Evolutionary conservation across 2,888 invertebrate genomes (phyloP).

Genomic region (Agonum fuliginosum): DNA sequence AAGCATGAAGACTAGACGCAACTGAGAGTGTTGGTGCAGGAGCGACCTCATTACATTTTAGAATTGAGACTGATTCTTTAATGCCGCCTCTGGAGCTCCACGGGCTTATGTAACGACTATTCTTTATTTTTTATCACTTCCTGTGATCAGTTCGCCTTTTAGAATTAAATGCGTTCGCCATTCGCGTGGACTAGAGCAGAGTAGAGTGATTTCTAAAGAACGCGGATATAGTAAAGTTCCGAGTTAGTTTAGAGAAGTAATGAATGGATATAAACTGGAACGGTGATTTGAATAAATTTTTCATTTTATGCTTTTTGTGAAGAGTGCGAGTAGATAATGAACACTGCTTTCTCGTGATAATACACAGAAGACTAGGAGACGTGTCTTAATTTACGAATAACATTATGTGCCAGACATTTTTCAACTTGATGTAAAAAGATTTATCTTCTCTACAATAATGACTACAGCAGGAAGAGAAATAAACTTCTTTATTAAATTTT

Average conservation of each 20-base stretch:
- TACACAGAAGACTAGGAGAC: neutral
- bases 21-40: conserved; percentile 4
- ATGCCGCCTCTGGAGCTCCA: conserved; percentile 28
- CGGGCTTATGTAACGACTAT: conserved; percentile 44
- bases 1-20: neutral
- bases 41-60: conserved; percentile 47
- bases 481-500: neutral
- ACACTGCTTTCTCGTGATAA: conserved; percentile 24
- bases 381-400: conserved; percentile 17
- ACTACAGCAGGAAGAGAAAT: neutral
- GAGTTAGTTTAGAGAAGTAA: conserved; percentile 22
- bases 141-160: conserved; percentile 38
- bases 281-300: conserved; percentile 43
- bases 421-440: neutral
- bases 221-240: neutral
- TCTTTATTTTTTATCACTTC: conserved; percentile 44
- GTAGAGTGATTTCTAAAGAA: conserved; percentile 42
- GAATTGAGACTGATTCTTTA: conserved; percentile 51
- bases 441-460: neutral
- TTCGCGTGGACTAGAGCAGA: conserved; percentile 26
- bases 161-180: conserved; percentile 38
- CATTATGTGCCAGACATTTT: neutral
- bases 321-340: conserved; percentile 25
- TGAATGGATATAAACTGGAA: conserved; percentile 44
- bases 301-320: conserved; percentile 24